A percentile compares a stretch with the other conserved stretches of the same genome.
These are phyloP conservation scores for Allygus modestus DNA, from an alignment of 2,888 invertebrate species.

Conservation along the genomic window DNA sequence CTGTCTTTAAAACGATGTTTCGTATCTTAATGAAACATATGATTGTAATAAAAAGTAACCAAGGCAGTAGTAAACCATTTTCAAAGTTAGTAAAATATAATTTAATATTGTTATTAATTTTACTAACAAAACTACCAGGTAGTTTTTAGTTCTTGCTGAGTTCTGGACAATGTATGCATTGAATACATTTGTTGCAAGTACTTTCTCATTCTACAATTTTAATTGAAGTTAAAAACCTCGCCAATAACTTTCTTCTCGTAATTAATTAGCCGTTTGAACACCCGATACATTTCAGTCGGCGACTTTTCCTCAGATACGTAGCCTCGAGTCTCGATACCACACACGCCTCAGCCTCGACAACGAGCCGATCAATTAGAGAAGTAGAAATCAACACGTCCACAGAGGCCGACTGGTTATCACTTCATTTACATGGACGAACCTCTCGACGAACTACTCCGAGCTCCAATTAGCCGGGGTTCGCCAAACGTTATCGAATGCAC, in stretches of 20 bases:
- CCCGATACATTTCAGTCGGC: neutral
- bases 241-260: neutral
- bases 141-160: too few species aligned
- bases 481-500: constrained; percentile 37
- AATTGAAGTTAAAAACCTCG: neutral
- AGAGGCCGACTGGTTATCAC: neutral
- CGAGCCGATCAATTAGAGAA: neutral
- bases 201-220: too few species aligned
- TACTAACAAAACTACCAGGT: too few species aligned
- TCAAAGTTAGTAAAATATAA: too few species aligned
- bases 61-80: too few species aligned
- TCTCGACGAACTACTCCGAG: constrained; percentile 8
- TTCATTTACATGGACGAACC: constrained; percentile 23
- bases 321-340: neutral
- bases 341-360: neutral
- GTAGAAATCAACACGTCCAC: neutral
- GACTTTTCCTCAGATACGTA: neutral
- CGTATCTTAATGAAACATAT: too few species aligned
- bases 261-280: neutral
- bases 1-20: too few species aligned
- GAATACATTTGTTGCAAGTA: too few species aligned
- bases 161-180: too few species aligned
- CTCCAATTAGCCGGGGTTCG: neutral
- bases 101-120: too few species aligned
- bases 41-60: too few species aligned